Evolutionary conservation across 1,140 invertebrate species (phyloP), one percentile per base, ranked within the genome.

Genomic region (Tetramorium parvispinum): DNA sequence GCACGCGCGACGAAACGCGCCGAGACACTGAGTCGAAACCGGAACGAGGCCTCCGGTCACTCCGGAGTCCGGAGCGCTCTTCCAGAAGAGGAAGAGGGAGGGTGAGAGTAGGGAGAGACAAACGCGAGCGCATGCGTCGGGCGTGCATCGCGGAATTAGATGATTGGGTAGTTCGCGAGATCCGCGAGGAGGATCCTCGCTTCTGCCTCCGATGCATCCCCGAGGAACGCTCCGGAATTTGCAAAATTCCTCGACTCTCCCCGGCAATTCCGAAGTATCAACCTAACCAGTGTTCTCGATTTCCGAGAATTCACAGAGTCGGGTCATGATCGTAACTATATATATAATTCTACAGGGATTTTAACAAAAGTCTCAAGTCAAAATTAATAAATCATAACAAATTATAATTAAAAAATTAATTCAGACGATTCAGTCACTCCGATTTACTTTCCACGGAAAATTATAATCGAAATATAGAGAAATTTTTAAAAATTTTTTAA

Each of bases 11-110:
- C 63, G 43, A 89, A 65, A 88, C 88, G 89, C 89, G 88, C 73
- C 89, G 88, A 66, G 55, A 85, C 53, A 90, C 89, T 90, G 88
- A 90, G 57, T 37, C 86, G 27, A 76, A 89, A 76, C 66, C 57
- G 61, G 78, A 87, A 57, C 70, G 71, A 86, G 82, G 61, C 27
- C 57, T 85, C n/a, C n/a, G 73, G 85, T 85, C 73, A 85, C 70
- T 83, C 75, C 65, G 43, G 51, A 51, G 83, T 79, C 73, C 65
- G 43, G 51, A 78, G 70, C 73, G 73, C 32, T 85, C 43, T 32
- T 77, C 32, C 82, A 53, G 57, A 11, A 27, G 61, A 59, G 53
- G 32, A 59, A 27, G 40, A 51, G 81, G 40, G 11, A 49, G 82
- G 21, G 21, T 3, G 18, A 55, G 65, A 51, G 71, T 71, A 78